These are phyloP conservation scores for Brotogeris chrysoptera DNA, from an alignment of 2,797 vertebrate species.

Conservation along the genomic window DNA sequence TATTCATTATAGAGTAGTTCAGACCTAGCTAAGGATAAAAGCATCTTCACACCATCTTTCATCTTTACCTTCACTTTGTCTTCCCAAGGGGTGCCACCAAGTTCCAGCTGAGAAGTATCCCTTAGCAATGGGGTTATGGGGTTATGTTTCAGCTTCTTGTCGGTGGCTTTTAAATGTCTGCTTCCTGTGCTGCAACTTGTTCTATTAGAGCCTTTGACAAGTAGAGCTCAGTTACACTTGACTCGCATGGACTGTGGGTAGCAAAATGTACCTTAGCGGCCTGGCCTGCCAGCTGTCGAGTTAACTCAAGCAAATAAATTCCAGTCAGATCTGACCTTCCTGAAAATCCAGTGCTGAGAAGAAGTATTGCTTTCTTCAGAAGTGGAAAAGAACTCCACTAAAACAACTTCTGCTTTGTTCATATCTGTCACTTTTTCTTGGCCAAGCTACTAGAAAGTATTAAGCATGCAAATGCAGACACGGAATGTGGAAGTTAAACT, in stretches of 20 bases:
- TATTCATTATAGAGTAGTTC: neutral
- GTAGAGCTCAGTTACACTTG: fast-evolving
- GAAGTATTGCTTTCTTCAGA: neutral
- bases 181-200: neutral
- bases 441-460: neutral
- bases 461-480: neutral
- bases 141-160: neutral
- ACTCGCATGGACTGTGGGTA: neutral
- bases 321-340: neutral
- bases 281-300: neutral
- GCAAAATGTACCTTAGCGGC: fast-evolving
- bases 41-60: neutral
- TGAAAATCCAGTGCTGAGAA: neutral
- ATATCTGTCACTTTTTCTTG: neutral
- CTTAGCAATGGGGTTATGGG: neutral
- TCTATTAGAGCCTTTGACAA: neutral
- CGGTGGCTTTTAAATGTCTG: neutral
- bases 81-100: neutral
- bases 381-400: neutral
- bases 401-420: neutral
- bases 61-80: neutral
- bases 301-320: neutral
- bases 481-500: neutral
- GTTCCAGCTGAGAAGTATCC: neutral
- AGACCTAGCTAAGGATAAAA: neutral